Evolutionary conservation across 2,888 invertebrate species (phyloP).

Genomic region (Luffia ferchaultella): DNA sequence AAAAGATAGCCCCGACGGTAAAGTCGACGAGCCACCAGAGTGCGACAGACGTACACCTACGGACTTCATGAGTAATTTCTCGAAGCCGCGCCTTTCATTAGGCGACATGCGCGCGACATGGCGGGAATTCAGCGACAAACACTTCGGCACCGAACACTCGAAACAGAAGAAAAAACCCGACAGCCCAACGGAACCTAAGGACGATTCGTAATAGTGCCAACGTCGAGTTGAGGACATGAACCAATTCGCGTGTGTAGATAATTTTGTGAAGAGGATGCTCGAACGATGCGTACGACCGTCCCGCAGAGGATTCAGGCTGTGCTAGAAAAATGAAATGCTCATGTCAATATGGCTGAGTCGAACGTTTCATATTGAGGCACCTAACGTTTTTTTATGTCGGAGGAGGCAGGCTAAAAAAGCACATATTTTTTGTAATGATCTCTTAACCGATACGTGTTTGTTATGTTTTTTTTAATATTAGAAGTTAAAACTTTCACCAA

Average conservation of each 20-base stretch:
- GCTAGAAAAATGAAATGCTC: no score
- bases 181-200: background rate
- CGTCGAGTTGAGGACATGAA: background rate
- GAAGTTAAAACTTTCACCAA: background rate
- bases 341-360: no score
- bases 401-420: background rate
- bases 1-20: slow-evolving; percentile 5
- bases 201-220: background rate
- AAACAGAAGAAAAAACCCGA: slow-evolving; percentile 5
- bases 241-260: background rate
- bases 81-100: slow-evolving; percentile 22
- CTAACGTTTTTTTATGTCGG: background rate
- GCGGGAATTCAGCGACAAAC: slow-evolving; percentile 34
- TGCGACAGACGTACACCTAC: background rate
- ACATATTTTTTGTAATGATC: background rate
- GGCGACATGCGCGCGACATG: slow-evolving; percentile 35
- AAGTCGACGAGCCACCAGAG: slow-evolving; percentile 5
- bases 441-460: background rate
- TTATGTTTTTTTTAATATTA: background rate
- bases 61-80: background rate
- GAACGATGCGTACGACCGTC: no score
- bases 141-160: slow-evolving; percentile 18
- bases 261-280: no score
- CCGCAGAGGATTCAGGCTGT: no score
- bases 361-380: no score